Conservation (phyloP, 2,888 invertebrate species). For the Patella pellucida region DNA sequence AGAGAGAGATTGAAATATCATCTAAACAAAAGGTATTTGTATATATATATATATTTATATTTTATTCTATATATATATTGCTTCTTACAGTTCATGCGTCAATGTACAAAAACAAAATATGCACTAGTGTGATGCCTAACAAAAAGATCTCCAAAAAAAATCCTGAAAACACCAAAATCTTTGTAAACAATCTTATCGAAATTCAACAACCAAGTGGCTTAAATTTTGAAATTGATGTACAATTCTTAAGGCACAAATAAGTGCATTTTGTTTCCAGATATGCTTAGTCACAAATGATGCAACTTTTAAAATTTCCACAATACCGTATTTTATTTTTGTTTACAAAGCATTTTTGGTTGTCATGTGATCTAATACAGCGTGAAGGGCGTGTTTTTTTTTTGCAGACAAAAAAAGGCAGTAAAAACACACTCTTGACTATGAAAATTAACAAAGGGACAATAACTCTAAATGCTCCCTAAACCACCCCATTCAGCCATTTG, state of each 20-base stretch:
- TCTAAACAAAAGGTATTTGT: not conserved
- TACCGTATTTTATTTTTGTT: no score
- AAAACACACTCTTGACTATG: no score
- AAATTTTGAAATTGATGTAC: not conserved
- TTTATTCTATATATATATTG: not conserved
- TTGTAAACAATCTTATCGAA: not conserved
- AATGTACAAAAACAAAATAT: not conserved
- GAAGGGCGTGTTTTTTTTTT: no score
- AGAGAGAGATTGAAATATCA: conserved; percentile 5
- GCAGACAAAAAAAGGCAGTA: no score
- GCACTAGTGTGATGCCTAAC: conserved; percentile 1
- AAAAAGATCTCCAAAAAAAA: conserved; percentile 8
- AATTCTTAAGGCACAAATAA: conserved; percentile 6
- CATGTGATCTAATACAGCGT: no score
- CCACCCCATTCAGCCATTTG: no score
- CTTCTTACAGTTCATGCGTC: not conserved
- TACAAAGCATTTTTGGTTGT: no score
- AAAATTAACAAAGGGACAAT: no score
- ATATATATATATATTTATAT: not conserved
- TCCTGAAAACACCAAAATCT: conserved; percentile 2
- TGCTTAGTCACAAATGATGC: no score
- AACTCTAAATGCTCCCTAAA: no score
- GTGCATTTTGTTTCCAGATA: not conserved
- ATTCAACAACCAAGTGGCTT: no score
- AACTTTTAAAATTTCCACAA: not conserved